Base-by-base conservation (phyloP, 2,797 vertebrate species). In the Muscicapa striata region DNA sequence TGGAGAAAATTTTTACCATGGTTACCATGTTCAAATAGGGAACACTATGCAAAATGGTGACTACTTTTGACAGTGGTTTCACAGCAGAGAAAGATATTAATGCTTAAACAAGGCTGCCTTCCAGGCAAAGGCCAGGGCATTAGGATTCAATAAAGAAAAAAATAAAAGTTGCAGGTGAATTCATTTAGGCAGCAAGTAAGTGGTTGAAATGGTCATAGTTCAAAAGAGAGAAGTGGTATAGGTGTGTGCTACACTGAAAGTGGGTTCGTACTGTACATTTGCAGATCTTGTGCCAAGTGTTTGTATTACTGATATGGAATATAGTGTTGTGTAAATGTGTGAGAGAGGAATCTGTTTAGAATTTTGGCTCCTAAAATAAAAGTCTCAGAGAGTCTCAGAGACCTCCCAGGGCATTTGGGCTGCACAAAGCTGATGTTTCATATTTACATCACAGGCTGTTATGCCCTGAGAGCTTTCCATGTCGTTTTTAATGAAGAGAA, bases 401-500 rank as follows among this genome's bases (percentile, higher is more conserved):
- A 59, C 29, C 34, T 95, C 74, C 73, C 80, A 76, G 51, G 82
- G 43, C 13, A 66, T 88, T 84, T 93, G 49, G 36, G 34, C 48
- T 55, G 52, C 73, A 94, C 23, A 95, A 61, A 93, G 40, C 62
- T 90, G 69, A 89, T 88, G 62, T 73, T 93, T 82, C 10, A 0
- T 73, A 58, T 66, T 96, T 96, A 48, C 34, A 57, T 83, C 76
- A 40, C 24, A 82, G 62, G 8, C 90, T 92, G 43, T 26, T 86
- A 75, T 84, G 63, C 67, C 77, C 70, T 75, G 69, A 78, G 83
- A 90, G 40, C 36, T 84, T 89, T 86, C 66, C 57, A 4, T 61
- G 85, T 58, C 87, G 45, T 81, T 85, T 87, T 77, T 81, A 94
- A 94, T 82, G 83, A 96, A 86, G 69, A 85, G 84, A 76, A 70